These are phyloP conservation scores for Chondrosia reniformis DNA, from an alignment of 37 sponge, comb jelly and placozoan genomes.

Conservation along the genomic window DNA sequence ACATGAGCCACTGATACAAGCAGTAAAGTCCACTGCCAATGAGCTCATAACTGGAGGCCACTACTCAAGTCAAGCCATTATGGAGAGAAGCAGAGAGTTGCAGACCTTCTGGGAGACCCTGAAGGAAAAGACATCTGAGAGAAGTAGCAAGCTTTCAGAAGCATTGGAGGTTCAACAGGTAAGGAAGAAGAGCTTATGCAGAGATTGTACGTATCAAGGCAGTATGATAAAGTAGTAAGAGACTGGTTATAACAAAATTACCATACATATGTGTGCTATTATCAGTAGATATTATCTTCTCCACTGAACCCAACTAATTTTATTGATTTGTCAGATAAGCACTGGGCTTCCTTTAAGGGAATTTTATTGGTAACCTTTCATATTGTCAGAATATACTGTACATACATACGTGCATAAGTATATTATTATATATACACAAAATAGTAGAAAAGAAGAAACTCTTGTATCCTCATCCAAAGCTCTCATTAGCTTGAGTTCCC, in stretches of 20 bases:
- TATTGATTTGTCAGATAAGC: too few relatives aligned
- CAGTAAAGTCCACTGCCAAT: slow-evolving; percentile 43
- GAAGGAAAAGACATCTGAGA: slow-evolving; percentile 31
- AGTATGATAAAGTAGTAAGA: too few relatives aligned
- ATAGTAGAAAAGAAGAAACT: neutral
- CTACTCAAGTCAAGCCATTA: slow-evolving; percentile 53
- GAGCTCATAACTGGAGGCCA: slow-evolving; percentile 62
- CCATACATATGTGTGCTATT: too few relatives aligned
- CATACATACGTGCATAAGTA: too few relatives aligned
- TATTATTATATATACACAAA: neutral
- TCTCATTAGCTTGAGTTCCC: too few relatives aligned
- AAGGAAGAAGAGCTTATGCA: neutral
- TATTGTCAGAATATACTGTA: too few relatives aligned
- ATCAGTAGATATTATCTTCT: too few relatives aligned
- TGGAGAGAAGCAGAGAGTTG: slow-evolving; percentile 32
- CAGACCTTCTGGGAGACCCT: slow-evolving; percentile 57
- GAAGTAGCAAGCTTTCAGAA: slow-evolving; percentile 58
- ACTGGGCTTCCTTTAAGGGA: too few relatives aligned
- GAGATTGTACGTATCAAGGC: neutral
- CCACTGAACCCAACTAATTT: too few relatives aligned
- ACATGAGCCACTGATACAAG: slow-evolving; percentile 60
- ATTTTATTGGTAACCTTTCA: too few relatives aligned
- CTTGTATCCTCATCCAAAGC: too few relatives aligned
- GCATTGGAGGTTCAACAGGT: slow-evolving; percentile 74
- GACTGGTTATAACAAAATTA: too few relatives aligned